phyloP scores from a whole-genome alignment of 1,140 invertebrate species.

The Formica selysi region DNA sequence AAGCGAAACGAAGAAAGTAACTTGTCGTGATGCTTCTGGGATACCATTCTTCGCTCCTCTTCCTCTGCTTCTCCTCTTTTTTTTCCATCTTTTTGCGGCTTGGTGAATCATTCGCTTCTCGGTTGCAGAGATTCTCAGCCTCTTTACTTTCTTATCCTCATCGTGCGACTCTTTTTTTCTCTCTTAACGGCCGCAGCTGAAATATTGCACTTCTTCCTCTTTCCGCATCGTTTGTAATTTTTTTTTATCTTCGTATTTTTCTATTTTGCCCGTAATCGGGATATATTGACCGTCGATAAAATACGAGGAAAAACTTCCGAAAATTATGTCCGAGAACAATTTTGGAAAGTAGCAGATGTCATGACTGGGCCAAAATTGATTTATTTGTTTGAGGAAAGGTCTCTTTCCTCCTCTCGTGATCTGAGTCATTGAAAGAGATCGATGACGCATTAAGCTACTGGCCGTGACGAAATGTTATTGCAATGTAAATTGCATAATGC shows the following conservation, averaged over 20 bases:
- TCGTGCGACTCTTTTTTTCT: not conserved
- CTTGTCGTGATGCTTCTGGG: conserved; percentile 14
- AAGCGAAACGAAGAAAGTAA: conserved; percentile 54
- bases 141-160: conserved; percentile 42
- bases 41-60: conserved; percentile 33
- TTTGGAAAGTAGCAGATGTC: not conserved
- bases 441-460: conserved; percentile 47
- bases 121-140: conserved; percentile 70
- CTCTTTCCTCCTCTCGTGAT: not conserved
- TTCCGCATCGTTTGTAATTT: conserved; percentile 12
- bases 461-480: conserved; percentile 49
- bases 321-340: not conserved
- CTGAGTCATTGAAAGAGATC: conserved; percentile 43
- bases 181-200: not conserved
- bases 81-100: conserved; percentile 66
- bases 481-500: conserved; percentile 45
- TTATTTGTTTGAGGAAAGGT: conserved; percentile 17
- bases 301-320: not conserved
- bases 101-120: conserved; percentile 71
- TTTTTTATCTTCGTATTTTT: not conserved
- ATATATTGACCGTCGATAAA: not conserved
- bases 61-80: conserved; percentile 9
- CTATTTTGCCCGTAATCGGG: not conserved
- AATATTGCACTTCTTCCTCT: not conserved
- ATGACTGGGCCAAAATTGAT: not conserved